Percentiles rank a stretch among this genome's conserved stretches.
These are phyloP conservation scores for Stegophylla sp. DNA, from an alignment of 2,888 invertebrate species.

Conservation along the genomic window DNA sequence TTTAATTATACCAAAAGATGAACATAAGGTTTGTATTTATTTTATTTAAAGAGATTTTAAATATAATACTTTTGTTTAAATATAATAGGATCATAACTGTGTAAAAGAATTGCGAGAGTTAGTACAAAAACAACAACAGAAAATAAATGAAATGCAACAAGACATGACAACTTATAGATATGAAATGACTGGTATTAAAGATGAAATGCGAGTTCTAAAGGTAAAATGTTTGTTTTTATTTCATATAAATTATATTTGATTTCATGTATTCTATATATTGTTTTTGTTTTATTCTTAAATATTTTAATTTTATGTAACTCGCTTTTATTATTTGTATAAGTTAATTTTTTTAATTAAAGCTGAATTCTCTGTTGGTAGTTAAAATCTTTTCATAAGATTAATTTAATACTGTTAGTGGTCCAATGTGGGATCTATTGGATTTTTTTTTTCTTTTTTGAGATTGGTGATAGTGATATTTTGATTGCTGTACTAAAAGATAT, in stretches of 20 bases:
- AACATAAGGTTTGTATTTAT: conserved; percentile 71
- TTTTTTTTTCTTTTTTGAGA: no score
- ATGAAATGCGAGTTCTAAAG: conserved; percentile 71
- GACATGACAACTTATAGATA: conserved; percentile 86
- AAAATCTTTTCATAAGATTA: neutral
- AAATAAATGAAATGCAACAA: conserved; percentile 84
- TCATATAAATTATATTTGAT: neutral
- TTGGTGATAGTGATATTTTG: no score
- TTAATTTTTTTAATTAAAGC: no score
- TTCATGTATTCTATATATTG: neutral
- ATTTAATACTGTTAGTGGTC: no score
- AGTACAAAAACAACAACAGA: conserved; percentile 85
- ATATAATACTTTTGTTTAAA: conserved; percentile 60
- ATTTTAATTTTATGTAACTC: neutral
- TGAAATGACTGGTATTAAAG: conserved; percentile 85
- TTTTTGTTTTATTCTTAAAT: neutral
- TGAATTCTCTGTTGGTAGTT: no score
- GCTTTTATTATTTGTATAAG: neutral
- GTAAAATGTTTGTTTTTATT: conserved; percentile 45
- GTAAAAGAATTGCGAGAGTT: conserved; percentile 84
- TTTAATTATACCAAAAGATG: conserved; percentile 92
- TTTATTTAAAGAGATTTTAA: no score
- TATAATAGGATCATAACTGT: conserved; percentile 93
- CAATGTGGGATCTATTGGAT: no score
- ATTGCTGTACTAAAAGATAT: no score